A percentile compares a stretch with the other conserved stretches of the same genome.
phyloP scores from a whole-genome alignment of 2,888 invertebrate species.

The Celastrina argiolus region DNA sequence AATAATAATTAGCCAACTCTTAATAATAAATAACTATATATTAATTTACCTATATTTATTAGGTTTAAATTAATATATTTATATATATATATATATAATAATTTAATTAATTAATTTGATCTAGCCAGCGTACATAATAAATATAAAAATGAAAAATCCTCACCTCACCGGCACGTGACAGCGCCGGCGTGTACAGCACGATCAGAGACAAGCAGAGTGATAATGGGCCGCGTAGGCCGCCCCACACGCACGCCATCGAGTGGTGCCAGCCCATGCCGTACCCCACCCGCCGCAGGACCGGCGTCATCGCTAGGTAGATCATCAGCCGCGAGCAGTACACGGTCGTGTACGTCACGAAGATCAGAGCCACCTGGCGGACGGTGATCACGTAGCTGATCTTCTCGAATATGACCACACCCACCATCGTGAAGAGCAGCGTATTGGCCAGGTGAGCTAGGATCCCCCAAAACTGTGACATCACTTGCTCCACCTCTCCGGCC shows the following conservation, averaged over 20 bases:
- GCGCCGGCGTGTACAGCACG: conserved; percentile 62
- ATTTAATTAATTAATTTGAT: too few species aligned
- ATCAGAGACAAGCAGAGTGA: conserved; percentile 78
- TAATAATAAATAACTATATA: too few species aligned
- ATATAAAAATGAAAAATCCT: conserved; percentile 29
- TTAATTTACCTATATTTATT: too few species aligned
- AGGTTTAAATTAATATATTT: too few species aligned
- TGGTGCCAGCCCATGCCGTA: conserved; percentile 79
- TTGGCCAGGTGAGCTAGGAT: conserved; percentile 63
- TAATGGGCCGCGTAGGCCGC: conserved; percentile 79
- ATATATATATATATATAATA: too few species aligned
- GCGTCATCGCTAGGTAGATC: conserved; percentile 71
- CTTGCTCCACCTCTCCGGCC: conserved; percentile 60
- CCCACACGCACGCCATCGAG: conserved; percentile 79
- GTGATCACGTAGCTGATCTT: conserved; percentile 63
- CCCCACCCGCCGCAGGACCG: conserved; percentile 70
- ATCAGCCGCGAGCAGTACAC: conserved; percentile 66
- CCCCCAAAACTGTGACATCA: conserved; percentile 55
- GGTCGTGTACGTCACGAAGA: conserved; percentile 67
- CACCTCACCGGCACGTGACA: conserved; percentile 57
- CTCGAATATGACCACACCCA: conserved; percentile 79
- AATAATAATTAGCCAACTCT: conserved; percentile 19
- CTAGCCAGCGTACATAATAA: too few species aligned
- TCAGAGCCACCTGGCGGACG: conserved; percentile 55
- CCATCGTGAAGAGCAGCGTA: conserved; percentile 78